These are phyloP conservation scores for Diploscapter pachys DNA, from an alignment of 1,140 invertebrate genomes.

Conservation along the genomic window DNA sequence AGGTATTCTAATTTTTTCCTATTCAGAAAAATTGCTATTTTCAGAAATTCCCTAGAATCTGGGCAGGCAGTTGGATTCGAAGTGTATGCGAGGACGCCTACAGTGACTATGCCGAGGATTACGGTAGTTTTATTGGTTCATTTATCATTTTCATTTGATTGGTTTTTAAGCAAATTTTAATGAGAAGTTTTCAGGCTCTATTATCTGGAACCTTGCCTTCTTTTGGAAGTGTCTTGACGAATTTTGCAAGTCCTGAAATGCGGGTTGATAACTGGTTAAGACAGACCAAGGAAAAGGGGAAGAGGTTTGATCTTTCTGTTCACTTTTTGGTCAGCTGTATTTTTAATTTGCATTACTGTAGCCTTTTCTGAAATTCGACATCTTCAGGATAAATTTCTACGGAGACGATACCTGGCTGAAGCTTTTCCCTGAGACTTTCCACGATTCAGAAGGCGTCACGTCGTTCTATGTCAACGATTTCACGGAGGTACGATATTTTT, in stretches of 20 bases:
- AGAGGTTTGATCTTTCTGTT: conserved; percentile 54
- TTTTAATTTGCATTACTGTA: too few relatives aligned
- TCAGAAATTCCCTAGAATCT: conserved; percentile 39
- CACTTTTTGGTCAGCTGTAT: too few relatives aligned
- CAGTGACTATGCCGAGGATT: conserved; percentile 90
- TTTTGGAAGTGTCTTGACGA: conserved; percentile 84
- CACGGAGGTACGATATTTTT: conserved; percentile 70
- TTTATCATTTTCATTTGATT: conserved; percentile 28
- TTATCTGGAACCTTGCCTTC: conserved; percentile 81
- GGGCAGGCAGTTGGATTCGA: conserved; percentile 68
- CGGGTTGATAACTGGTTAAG: conserved; percentile 76
- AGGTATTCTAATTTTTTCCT: too few relatives aligned
- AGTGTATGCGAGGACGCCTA: conserved; percentile 75
- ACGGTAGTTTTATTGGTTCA: conserved; percentile 68
- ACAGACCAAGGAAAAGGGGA: conserved; percentile 66
- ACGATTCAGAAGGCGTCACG: conserved; percentile 73
- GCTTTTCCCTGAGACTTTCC: conserved; percentile 76
- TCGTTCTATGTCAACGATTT: conserved; percentile 94
- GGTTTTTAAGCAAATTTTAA: too few relatives aligned
- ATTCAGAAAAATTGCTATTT: too few relatives aligned
- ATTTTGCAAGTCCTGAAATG: conserved; percentile 73
- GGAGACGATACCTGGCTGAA: conserved; percentile 93
- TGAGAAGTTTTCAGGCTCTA: conserved; percentile 68
- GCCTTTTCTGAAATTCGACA: too few relatives aligned
- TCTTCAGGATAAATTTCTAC: conserved; percentile 68